Base-by-base conservation (phyloP, 1,140 invertebrate genomes). In the Archegozetes longisetosus region DNA sequence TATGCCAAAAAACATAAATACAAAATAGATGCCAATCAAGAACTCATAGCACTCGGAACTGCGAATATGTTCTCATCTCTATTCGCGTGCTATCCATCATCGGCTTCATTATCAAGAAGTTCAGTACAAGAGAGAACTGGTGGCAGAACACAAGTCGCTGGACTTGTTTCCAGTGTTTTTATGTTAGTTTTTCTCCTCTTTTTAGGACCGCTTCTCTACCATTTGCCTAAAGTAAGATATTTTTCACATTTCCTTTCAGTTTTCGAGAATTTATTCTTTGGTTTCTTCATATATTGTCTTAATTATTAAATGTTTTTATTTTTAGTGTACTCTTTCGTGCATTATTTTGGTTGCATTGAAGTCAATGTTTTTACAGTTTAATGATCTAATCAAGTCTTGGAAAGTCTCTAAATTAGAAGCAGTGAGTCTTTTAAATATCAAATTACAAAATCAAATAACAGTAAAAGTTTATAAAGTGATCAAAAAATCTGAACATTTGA, bases 1-100 rank as follows among this genome's bases (percentile, higher is more conserved):
- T 73, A 79, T 57, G 76, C 78, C 23, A 76, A 74, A 55, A 78
- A 77, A 64, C 72, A 80, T 67, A 72, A 73, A 55, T 80, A 80
- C 67, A 70, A 71, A 52, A 70, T 79, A 25, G 71, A 78, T 63
- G 67, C 78, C n/a, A 78, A 77, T 63, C 79, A 80, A 73, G 78
- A 79, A 64, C 65, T 80, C 54, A 64, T 77, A 53, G 78, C 78
- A 12, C 71, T 77, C 64, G 77, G 77, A n/a, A 61, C 72, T 14
- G 69, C 69, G n/a, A 76, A 76, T 60, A 59, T 76, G 3, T 55
- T 78, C 25, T 68, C 72, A 28, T 77, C 77, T 2, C 71, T 77
- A 60, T 77, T 76, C 67, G 70, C 70, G 17, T 76, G 77, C 52
- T 79, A 76, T 62, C 74, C 77, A 13, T 72, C 70, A 52, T 72